Conservation (phyloP, 2,113 vertebrate species). For the Pandion haliaetus region DNA sequence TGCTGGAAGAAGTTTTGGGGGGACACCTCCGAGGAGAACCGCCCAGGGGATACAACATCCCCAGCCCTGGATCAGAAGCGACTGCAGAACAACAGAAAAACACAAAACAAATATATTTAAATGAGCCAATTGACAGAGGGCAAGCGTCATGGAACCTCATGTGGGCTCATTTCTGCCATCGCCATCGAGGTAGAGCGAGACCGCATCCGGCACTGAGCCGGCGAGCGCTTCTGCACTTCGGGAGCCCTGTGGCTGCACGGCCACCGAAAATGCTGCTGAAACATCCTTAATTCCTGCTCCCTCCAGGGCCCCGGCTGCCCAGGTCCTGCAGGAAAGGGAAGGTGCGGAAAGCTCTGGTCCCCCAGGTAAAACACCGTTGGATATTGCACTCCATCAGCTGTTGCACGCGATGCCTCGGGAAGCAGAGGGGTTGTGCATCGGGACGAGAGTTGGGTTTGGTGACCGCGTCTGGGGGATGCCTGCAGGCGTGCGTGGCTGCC, state of each 20-base stretch:
- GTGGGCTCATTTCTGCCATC: background rate
- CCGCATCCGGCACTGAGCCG: background rate
- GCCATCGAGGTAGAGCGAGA: background rate
- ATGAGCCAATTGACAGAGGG: background rate
- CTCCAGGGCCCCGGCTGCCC: background rate
- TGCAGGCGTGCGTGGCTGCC: rapidly evolving
- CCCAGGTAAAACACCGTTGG: background rate
- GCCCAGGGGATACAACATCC: rapidly evolving
- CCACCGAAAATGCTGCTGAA: background rate
- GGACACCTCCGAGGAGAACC: background rate
- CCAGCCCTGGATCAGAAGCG: rapidly evolving
- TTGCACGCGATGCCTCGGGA: rapidly evolving
- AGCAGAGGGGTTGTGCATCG: rapidly evolving
- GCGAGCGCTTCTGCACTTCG: rapidly evolving
- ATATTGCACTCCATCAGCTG: rapidly evolving
- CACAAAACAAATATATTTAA: background rate
- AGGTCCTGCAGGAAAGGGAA: background rate
- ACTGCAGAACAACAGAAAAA: background rate
- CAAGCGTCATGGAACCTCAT: background rate
- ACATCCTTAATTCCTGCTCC: background rate
- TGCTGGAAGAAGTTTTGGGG: background rate
- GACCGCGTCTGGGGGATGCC: rapidly evolving
- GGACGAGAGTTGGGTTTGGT: background rate
- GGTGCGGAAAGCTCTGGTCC: background rate
- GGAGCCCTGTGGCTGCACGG: background rate